Evolutionary conservation across 2,888 invertebrate species (phyloP), one percentile per base, ranked within the genome.

Genomic region (Andrena marginata): DNA sequence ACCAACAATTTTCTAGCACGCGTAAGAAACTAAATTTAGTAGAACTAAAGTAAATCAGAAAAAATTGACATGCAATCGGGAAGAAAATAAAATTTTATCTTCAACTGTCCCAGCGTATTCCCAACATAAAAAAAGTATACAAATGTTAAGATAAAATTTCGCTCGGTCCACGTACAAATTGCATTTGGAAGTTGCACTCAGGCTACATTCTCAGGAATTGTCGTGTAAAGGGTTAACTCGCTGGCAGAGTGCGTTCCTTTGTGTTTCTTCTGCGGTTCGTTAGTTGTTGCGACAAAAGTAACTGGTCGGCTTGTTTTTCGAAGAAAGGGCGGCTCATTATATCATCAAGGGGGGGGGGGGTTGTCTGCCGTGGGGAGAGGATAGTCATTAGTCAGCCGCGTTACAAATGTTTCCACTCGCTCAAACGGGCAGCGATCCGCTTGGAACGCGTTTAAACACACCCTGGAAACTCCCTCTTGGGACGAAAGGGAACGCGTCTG

Each of bases 391-490:
- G 67, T 64, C 31, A 6, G 29, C 56, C 63, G 23, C 59, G 77
- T 79, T 77, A 79, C 69, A 77, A 69, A 77, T 77, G 67, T 73
- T 77, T 79, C 59, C 77, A n/a, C 69, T 49, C 64, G 64, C 26
- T 65, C 49, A 26, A 76, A 68, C 56, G 67, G 33, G 16, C 35
- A 71, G 29, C 70, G 31, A 71, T 42, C 29, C 48, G 23, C 42
- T 26, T 10, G 35, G 10, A n/a, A 51, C 26, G 59, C 13, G 51
- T 48, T 67, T 62, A 74, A 67, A 72, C 29, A 10, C 33, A 42
- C 23, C 29, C 33, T n/a, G 20, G 8, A 51, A 33, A 10, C 4
- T 31, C 48, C 56, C 71, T 29, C 16, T 31, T 6, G 16, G 23
- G 3, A 3, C 23, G 26, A 4, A 48, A 33, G 42, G 20, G 4